phyloP scores from a whole-genome alignment of 2,797 vertebrate genomes.

The Tamandua tetradactyla region DNA sequence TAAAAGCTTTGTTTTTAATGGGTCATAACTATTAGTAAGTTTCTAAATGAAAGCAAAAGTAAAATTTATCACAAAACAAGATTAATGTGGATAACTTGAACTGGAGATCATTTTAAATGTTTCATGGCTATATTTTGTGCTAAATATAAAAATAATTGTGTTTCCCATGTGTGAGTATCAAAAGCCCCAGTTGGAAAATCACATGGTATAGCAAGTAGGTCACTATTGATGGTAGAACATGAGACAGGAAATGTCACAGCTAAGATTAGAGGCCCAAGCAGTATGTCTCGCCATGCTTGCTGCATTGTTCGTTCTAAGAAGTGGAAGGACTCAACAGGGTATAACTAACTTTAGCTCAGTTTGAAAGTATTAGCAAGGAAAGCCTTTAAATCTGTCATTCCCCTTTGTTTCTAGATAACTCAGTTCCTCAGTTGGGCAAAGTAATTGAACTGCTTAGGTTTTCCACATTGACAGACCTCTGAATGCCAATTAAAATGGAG shows the following conservation, averaged over 20 bases:
- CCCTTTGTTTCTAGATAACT: constrained; percentile 54
- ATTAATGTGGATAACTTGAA: constrained; percentile 35
- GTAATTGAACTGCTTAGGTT: constrained; percentile 49
- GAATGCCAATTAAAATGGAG: constrained; percentile 59
- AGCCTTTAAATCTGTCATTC: constrained; percentile 44
- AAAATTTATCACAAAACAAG: constrained; percentile 30
- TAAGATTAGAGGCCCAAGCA: constrained; percentile 76
- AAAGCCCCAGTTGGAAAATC: constrained; percentile 72
- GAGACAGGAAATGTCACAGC: constrained; percentile 65
- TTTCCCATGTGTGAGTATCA: constrained; percentile 76
- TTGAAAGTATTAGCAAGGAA: constrained; percentile 64
- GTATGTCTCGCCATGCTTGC: constrained; percentile 39
- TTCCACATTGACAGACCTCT: constrained; percentile 45
- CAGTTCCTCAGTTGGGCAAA: constrained; percentile 57
- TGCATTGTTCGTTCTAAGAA: neutral
- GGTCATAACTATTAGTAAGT: constrained; percentile 23
- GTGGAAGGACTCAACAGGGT: constrained; percentile 13
- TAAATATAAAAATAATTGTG: constrained; percentile 75
- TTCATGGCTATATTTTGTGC: constrained; percentile 65
- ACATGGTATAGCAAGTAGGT: constrained; percentile 51
- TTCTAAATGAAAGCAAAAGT: constrained; percentile 50
- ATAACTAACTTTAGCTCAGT: constrained; percentile 67
- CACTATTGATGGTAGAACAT: constrained; percentile 68
- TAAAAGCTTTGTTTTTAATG: constrained; percentile 61
- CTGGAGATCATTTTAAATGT: constrained; percentile 56